Base-by-base conservation (phyloP, 2,797 vertebrate species). In the Amniataba percoides region DNA sequence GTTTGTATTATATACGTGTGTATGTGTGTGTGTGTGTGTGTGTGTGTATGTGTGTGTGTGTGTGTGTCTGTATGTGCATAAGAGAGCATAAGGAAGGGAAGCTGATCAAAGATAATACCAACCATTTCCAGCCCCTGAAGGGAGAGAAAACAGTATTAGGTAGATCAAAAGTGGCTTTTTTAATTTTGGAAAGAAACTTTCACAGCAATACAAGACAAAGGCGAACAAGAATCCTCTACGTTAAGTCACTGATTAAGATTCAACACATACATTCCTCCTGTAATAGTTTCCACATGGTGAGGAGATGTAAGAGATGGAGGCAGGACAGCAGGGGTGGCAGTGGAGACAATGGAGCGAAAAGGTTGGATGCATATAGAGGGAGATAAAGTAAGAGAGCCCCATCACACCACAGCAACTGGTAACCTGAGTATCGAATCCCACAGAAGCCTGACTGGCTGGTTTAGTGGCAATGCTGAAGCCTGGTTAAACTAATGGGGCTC, bases 231-330 rank as follows among this genome's bases (percentile, higher is more conserved):
- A 91, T 93, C 90, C 86, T 85, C 78, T 84, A 86, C 87, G 92
- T 90, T 91, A 89, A 93, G 85, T 89, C 83, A 73, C 87, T 73
- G 84, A 93, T 95, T 95, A 94, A 88, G 92, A 94, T 94, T 94
- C 92, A 94, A 92, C 93, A 89, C 93, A 92, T 92, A 91, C 92
- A 93, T 95, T 95, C 93, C 90, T 90, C 89, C 78, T 56, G 58
- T 95, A 95, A 95, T 94, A 89, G 84, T 91, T 95, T 95, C 93
- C 94, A 96, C 91, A 94, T 96, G 94, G 94, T 92, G 79, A 86
- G 83, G 73, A 89, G 78, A 87, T 80, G 82, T 79, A 74, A 84
- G 68, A 86, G 77, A 85, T 69, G 74, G 68, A 74, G 65, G 78
- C 71, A 61, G 78, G 55, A 80, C 74, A 62, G 52, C 82, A 69